Conservation (phyloP, 2,797 vertebrate genomes). For the Tauraco hartlaubi region DNA sequence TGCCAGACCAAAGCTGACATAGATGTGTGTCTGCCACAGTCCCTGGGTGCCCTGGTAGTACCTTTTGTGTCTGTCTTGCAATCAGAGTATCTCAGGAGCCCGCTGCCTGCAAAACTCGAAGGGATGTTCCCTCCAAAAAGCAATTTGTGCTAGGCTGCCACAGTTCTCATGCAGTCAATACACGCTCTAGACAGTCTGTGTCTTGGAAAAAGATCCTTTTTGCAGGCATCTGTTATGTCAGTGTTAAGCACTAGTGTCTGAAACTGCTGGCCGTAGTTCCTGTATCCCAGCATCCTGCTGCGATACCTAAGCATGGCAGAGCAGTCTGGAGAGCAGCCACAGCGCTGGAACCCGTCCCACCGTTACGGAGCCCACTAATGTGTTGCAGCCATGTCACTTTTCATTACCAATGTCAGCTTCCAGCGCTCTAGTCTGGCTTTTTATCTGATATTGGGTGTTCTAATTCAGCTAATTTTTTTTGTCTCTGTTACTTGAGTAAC, state of each 20-base stretch:
- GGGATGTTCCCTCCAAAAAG: neutral
- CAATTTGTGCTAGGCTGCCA: neutral
- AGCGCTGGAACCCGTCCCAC: neutral
- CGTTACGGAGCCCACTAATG: neutral
- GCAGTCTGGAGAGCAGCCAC: slow-evolving; percentile 22
- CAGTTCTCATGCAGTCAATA: neutral
- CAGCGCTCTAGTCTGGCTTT: slow-evolving; percentile 2
- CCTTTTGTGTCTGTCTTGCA: neutral
- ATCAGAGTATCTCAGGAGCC: neutral
- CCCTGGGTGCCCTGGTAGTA: neutral
- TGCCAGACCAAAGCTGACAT: neutral
- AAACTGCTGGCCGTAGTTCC: slow-evolving; percentile 25
- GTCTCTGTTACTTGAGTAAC: neutral
- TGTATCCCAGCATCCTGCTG: neutral
- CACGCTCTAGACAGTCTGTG: rapidly evolving
- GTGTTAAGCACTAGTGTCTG: neutral
- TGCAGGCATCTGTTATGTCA: neutral
- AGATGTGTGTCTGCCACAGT: neutral
- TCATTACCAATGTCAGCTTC: slow-evolving; percentile 3
- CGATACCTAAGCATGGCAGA: slow-evolving; percentile 12
- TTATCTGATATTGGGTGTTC: neutral
- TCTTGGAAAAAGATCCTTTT: neutral
- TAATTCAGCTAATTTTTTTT: neutral
- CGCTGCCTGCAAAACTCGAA: neutral
- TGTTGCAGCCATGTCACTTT: slow-evolving; percentile 3